Conservation (phyloP, 2,113 vertebrate species). For the Struthio camelus region DNA sequence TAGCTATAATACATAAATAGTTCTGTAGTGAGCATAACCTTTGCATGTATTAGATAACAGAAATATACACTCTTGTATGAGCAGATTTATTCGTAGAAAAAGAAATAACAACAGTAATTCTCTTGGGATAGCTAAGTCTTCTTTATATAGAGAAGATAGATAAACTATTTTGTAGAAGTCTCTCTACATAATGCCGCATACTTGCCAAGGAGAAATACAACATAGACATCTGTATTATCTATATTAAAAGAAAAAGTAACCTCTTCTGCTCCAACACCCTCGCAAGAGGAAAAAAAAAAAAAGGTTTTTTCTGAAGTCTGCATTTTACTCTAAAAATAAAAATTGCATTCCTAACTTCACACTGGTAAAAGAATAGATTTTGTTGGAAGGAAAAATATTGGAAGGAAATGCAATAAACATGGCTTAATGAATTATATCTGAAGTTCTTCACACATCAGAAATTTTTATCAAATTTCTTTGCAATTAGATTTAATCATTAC, state of each 20-base stretch:
- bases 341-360: background rate
- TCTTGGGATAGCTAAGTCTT: background rate
- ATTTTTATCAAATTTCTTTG: background rate
- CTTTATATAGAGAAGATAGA: background rate
- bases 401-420: background rate
- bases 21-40: background rate
- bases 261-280: background rate
- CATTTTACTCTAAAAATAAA: no score
- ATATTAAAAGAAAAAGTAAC: background rate
- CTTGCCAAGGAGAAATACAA: background rate
- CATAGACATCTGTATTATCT: background rate
- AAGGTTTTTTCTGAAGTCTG: background rate
- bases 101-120: background rate
- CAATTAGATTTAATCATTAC: background rate
- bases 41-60: background rate
- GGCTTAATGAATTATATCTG: background rate
- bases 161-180: background rate
- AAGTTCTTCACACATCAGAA: no score
- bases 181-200: background rate
- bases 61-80: background rate
- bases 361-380: background rate
- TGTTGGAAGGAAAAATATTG: background rate
- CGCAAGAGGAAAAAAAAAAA: background rate
- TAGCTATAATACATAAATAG: background rate
- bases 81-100: background rate